A percentile compares a stretch with the other conserved stretches of the same genome.
Evolutionary conservation across 2,797 vertebrate genomes (phyloP).

Genomic region (Pangasius mekongensis): DNA sequence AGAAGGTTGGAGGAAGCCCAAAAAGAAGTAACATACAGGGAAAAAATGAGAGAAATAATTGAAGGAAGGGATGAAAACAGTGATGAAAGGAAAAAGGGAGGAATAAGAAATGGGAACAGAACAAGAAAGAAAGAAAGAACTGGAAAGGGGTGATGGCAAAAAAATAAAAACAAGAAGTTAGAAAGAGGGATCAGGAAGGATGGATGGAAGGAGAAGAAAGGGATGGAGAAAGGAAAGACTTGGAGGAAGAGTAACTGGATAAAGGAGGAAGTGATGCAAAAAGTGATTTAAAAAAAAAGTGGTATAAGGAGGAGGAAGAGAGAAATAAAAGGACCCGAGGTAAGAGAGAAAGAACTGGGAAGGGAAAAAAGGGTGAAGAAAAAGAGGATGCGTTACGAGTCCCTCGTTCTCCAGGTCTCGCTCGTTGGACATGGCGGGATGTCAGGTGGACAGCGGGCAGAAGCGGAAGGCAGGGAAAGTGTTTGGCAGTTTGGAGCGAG

Average conservation of each 20-base stretch:
- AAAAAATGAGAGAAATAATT: not conserved
- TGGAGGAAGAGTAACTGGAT: not conserved
- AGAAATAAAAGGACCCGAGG: too few species aligned
- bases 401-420: constrained; percentile 76
- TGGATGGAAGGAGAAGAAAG: not conserved
- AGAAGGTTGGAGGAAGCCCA: not conserved
- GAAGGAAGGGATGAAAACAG: not conserved
- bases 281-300: not conserved
- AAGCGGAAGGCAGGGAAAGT: constrained; percentile 87
- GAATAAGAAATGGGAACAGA: not conserved
- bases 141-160: not conserved
- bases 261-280: not conserved
- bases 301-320: not conserved
- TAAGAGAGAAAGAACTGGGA: too few species aligned
- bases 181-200: not conserved
- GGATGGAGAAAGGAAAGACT: not conserved
- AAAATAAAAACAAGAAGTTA: not conserved
- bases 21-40: not conserved
- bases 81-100: not conserved
- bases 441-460: constrained; percentile 80
- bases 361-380: not conserved
- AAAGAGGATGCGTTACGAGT: not conserved
- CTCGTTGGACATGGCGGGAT: constrained; percentile 82
- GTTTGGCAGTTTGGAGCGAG: constrained; percentile 90
- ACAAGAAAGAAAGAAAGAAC: not conserved